Conservation (phyloP, 2,888 invertebrate species). For the Tipula vernalis region DNA sequence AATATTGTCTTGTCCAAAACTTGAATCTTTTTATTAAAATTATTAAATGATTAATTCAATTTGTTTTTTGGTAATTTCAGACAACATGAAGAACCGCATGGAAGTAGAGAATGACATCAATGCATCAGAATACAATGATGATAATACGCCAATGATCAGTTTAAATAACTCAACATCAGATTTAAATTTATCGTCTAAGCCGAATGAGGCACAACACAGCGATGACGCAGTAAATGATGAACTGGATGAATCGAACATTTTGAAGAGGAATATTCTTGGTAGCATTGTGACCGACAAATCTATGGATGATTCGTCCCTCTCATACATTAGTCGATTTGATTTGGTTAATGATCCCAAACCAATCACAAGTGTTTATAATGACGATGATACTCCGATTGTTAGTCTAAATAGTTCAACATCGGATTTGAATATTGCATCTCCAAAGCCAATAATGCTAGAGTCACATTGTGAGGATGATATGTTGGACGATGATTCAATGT, state of each 20-base stretch:
- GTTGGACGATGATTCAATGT: neutral
- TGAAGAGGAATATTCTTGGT: neutral
- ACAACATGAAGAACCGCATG: neutral
- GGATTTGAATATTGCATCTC: neutral
- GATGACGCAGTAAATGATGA: neutral
- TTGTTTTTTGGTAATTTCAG: neutral
- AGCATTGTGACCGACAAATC: neutral
- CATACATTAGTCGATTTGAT: neutral
- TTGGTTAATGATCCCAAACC: neutral
- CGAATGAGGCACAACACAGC: neutral
- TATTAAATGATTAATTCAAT: neutral
- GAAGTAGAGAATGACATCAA: neutral
- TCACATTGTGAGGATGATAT: neutral
- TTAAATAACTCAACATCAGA: slow-evolving; percentile 10
- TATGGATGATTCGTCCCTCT: neutral
- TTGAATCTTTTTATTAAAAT: no score
- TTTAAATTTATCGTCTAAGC: neutral
- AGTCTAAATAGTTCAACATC: slow-evolving; percentile 9
- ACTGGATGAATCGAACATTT: neutral
- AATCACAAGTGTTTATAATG: neutral
- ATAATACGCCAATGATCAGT: slow-evolving; percentile 11
- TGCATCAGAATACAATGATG: neutral
- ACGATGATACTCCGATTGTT: slow-evolving; percentile 7
- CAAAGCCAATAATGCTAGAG: neutral
- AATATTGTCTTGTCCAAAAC: no score